Evolutionary conservation across 1,140 invertebrate genomes (phyloP).

Genomic region (Homalodisca vitripennis): DNA sequence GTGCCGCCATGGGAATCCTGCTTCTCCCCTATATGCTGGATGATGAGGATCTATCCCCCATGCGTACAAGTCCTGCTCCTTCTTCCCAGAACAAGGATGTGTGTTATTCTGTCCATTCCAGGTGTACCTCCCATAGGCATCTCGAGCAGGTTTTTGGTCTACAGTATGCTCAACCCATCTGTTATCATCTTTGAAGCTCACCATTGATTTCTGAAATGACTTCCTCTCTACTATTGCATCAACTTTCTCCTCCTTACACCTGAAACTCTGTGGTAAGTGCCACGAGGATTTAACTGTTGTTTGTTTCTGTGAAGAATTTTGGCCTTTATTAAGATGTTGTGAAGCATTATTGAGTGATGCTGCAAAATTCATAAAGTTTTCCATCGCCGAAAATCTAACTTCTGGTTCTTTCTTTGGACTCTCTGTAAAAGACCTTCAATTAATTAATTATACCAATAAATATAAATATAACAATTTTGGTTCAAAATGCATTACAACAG

Average conservation of each 20-base stretch:
- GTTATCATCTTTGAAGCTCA: not conserved
- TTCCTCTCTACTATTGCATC: not conserved
- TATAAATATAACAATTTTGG: too few relatives aligned
- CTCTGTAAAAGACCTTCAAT: conserved; percentile 1
- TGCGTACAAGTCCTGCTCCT: not conserved
- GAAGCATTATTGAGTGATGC: conserved; percentile 28
- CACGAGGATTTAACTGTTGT: not conserved
- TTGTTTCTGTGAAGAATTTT: not conserved
- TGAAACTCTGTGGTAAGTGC: not conserved
- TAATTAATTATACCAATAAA: too few relatives aligned
- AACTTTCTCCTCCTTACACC: not conserved
- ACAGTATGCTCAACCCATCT: conserved; percentile 1
- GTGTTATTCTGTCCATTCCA: too few relatives aligned
- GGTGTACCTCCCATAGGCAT: too few relatives aligned
- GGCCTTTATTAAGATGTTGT: conserved; percentile 13
- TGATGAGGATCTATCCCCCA: not conserved
- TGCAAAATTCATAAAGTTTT: conserved; percentile 50
- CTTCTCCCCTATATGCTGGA: not conserved
- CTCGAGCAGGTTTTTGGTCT: not conserved
- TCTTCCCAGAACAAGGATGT: not conserved
- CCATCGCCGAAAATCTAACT: conserved; percentile 47
- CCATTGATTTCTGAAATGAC: not conserved
- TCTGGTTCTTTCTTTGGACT: conserved; percentile 44
- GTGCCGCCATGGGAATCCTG: not conserved
- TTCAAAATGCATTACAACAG: too few relatives aligned